Conservation (phyloP, 2,888 invertebrate species). For the Galerucella pusilla region DNA sequence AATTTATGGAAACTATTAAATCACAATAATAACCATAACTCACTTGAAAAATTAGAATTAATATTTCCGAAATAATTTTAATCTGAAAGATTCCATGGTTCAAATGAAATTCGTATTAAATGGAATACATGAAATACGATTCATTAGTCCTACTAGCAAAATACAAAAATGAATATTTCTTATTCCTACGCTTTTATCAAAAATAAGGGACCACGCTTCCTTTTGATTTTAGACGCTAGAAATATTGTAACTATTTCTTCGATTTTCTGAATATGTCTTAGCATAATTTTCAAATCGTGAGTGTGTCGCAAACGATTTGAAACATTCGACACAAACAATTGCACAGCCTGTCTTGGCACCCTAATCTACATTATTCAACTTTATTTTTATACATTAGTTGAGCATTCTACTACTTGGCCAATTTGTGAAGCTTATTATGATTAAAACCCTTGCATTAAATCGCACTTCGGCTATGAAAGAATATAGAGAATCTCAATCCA, state of each 20-base stretch:
- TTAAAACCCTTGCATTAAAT: slow-evolving; percentile 7
- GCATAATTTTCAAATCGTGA: slow-evolving; percentile 38
- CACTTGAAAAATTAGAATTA: too few relatives aligned
- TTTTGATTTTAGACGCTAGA: slow-evolving; percentile 56
- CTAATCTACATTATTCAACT: slow-evolving; percentile 38
- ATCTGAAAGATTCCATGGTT: background rate
- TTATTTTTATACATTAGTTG: slow-evolving; percentile 55
- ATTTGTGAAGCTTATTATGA: slow-evolving; percentile 9
- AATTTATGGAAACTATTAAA: too few relatives aligned
- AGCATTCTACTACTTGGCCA: slow-evolving; percentile 60
- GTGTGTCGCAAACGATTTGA: slow-evolving; percentile 51
- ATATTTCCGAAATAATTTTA: too few relatives aligned
- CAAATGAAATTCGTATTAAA: background rate
- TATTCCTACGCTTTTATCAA: slow-evolving; percentile 11
- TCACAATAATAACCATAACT: too few relatives aligned
- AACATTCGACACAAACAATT: slow-evolving; percentile 43
- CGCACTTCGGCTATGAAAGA: background rate
- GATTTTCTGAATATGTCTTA: slow-evolving; percentile 22
- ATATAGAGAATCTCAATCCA: background rate
- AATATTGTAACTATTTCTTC: slow-evolving; percentile 47
- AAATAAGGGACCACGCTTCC: slow-evolving; percentile 40
- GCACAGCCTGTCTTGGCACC: slow-evolving; percentile 59
- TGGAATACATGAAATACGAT: slow-evolving; percentile 8
- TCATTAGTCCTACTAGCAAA: background rate
- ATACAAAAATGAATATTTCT: slow-evolving; percentile 5